Evolutionary conservation across 1,140 invertebrate genomes (phyloP).

Genomic region (Panagrolaimus sp.): DNA sequence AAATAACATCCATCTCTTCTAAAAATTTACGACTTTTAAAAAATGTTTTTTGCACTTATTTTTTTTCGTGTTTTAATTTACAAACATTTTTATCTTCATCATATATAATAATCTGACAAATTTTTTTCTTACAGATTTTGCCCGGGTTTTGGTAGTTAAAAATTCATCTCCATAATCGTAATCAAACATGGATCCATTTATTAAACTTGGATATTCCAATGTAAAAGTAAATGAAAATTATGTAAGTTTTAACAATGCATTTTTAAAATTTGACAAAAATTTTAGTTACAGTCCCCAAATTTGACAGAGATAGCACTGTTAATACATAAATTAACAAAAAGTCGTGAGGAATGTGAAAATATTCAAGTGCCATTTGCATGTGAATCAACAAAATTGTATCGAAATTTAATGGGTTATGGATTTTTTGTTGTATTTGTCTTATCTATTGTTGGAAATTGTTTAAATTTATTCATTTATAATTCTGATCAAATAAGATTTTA

Average conservation of each 20-base stretch:
- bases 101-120: no score
- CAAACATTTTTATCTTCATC: no score
- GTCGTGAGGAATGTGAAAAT: not conserved
- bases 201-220: no score
- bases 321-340: not conserved
- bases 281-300: not conserved
- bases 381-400: slow-evolving; percentile 32
- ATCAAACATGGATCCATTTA: no score
- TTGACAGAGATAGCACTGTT: not conserved
- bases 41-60: no score
- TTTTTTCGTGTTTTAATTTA: no score
- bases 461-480: slow-evolving; percentile 50
- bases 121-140: no score
- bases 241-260: not conserved
- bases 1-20: no score
- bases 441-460: slow-evolving; percentile 44
- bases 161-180: no score
- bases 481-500: slow-evolving; percentile 51
- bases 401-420: slow-evolving; percentile 37
- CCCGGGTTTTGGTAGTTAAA: no score
- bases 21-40: no score
- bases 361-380: slow-evolving; percentile 7
- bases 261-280: slow-evolving; percentile 5
- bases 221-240: no score
- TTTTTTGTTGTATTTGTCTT: slow-evolving; percentile 40